These are phyloP conservation scores for Aegotheles bennettii DNA, from an alignment of 2,113 vertebrate species.

Conservation along the genomic window DNA sequence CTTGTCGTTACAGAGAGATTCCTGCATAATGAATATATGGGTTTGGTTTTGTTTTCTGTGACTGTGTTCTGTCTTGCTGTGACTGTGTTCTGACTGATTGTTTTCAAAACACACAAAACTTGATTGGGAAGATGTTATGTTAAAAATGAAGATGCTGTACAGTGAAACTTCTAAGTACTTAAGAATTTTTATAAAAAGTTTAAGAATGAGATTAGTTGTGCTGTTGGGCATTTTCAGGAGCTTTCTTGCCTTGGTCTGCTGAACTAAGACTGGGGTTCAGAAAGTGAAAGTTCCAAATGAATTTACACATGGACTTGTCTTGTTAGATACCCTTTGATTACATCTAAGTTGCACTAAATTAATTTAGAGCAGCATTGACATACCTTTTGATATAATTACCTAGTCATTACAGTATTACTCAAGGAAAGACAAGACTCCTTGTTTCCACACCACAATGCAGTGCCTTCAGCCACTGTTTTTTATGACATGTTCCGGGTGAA, in stretches of 20 bases:
- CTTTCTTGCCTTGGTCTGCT: neutral
- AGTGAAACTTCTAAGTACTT: neutral
- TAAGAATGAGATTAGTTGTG: neutral
- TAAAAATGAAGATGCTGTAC: neutral
- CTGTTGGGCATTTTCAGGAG: neutral
- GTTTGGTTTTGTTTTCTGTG: neutral
- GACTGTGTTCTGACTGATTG: neutral
- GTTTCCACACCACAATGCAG: neutral
- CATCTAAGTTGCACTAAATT: neutral
- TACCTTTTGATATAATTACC: neutral
- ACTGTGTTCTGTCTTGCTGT: neutral
- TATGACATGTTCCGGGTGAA: neutral
- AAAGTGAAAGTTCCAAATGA: accelerated
- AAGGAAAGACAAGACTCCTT: neutral
- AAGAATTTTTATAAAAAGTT: neutral
- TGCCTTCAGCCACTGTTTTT: neutral
- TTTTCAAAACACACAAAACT: neutral
- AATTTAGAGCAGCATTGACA: neutral
- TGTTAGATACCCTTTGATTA: neutral
- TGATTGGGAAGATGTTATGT: neutral
- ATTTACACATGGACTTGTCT: neutral
- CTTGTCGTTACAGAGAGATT: neutral
- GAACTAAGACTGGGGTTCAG: neutral
- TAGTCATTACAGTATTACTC: neutral
- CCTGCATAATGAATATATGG: neutral